Evolutionary conservation across 2,797 vertebrate species (phyloP).

Genomic region (Mus caroli): DNA sequence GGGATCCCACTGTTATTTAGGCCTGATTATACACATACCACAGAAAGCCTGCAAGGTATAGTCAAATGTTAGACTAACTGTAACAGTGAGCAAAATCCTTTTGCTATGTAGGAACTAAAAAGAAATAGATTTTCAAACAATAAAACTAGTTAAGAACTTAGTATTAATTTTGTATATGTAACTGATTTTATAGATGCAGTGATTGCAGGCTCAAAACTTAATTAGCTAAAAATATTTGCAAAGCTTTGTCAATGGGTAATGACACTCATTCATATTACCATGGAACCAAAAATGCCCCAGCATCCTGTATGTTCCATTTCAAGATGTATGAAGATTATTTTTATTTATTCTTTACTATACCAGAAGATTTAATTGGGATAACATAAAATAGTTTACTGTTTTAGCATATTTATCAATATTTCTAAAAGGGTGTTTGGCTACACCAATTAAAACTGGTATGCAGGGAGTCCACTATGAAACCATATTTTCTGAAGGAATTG

Average conservation of each 20-base stretch:
- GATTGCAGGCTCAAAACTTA: not conserved
- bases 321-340: slow-evolving; percentile 35
- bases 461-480: slow-evolving; percentile 43
- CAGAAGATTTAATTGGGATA: slow-evolving; percentile 41
- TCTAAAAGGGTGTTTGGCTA: slow-evolving; percentile 65
- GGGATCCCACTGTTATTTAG: not conserved
- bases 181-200: slow-evolving; percentile 33
- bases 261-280: not conserved
- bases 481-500: slow-evolving; percentile 81
- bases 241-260: not conserved
- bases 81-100: not conserved
- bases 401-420: slow-evolving; percentile 61
- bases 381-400: slow-evolving; percentile 62
- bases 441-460: slow-evolving; percentile 54
- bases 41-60: not conserved
- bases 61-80: not conserved
- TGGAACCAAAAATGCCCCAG: not conserved
- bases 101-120: not conserved
- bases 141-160: slow-evolving; percentile 36
- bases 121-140: not conserved
- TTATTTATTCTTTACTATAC: slow-evolving; percentile 19
- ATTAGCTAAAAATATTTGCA: slow-evolving; percentile 5
- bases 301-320: not conserved
- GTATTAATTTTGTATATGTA: not conserved
- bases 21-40: not conserved